These are phyloP conservation scores for Drosophila bunnanda DNA, from an alignment of 2,888 invertebrate genomes.

Conservation along the genomic window DNA sequence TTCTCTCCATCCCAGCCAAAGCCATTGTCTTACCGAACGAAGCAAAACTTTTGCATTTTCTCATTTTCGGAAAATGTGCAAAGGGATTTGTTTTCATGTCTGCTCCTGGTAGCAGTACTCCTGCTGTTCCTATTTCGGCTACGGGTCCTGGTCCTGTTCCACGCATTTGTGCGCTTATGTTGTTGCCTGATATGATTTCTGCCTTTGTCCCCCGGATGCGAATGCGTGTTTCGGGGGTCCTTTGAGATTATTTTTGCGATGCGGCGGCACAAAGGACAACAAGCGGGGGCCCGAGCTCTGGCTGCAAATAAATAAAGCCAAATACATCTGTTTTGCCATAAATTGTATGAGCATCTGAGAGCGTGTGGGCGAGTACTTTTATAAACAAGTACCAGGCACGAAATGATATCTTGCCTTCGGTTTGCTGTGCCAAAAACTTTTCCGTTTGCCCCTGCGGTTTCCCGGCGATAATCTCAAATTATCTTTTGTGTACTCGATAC, in stretches of 20 bases:
- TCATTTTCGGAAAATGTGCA: constrained; percentile 80
- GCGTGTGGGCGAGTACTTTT: constrained; percentile 38
- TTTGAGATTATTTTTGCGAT: constrained; percentile 64
- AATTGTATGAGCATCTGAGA: constrained; percentile 62
- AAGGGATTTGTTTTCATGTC: constrained; percentile 80
- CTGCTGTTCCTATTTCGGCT: constrained; percentile 36
- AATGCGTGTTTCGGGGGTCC: constrained; percentile 48
- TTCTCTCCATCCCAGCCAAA: constrained; percentile 35
- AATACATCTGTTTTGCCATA: constrained; percentile 80
- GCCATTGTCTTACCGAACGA: constrained; percentile 61
- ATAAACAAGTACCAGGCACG: constrained; percentile 39
- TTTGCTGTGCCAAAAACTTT: constrained; percentile 35
- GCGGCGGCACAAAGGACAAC: constrained; percentile 51
- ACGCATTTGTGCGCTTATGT: constrained; percentile 74
- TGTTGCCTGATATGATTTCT: constrained; percentile 77
- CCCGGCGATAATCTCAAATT: constrained; percentile 46
- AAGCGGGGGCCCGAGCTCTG: constrained; percentile 5
- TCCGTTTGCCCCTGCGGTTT: constrained; percentile 37
- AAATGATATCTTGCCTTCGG: constrained; percentile 46
- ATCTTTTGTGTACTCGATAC: constrained; percentile 28
- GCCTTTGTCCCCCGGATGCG: constrained; percentile 52
- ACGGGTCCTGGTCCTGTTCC: constrained; percentile 43
- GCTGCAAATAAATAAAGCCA: constrained; percentile 70
- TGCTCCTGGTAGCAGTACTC: constrained; percentile 28
- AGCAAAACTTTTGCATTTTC: constrained; percentile 80